These are phyloP conservation scores for Lacanobia wlatinum DNA, from an alignment of 2,888 invertebrate genomes.

Conservation along the genomic window DNA sequence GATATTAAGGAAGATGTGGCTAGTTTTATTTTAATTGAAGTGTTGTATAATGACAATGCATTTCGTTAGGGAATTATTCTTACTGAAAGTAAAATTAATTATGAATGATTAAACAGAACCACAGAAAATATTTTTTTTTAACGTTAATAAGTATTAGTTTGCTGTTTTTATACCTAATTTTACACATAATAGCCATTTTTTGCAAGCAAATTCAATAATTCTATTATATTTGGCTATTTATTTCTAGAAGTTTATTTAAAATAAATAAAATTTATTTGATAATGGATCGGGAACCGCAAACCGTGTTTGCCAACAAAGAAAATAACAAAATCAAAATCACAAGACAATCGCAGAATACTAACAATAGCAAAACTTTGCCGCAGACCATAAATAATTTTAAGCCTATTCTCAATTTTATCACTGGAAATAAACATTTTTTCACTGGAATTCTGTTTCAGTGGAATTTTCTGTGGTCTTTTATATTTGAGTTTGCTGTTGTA, in stretches of 20 bases:
- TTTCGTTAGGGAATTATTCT: neutral
- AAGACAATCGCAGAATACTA: slow-evolving; percentile 47
- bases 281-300: slow-evolving; percentile 16
- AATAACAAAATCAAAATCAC: slow-evolving; percentile 37
- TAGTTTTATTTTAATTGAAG: slow-evolving; percentile 4
- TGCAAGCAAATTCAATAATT: neutral
- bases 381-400: slow-evolving; percentile 26
- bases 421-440: neutral
- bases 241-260: neutral
- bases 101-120: neutral
- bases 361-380: slow-evolving; percentile 34
- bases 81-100: neutral
- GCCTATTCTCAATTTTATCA: slow-evolving; percentile 9
- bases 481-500: neutral
- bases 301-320: slow-evolving; percentile 33
- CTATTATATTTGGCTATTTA: neutral
- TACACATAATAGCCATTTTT: too few relatives aligned
- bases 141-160: too few relatives aligned
- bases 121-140: neutral
- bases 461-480: neutral
- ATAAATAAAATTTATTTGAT: neutral
- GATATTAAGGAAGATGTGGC: slow-evolving; percentile 6
- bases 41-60: neutral
- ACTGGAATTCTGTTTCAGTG: neutral
- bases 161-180: too few relatives aligned